phyloP scores from a whole-genome alignment of 2,797 vertebrate species.

The Rhadinocentrus ornatus region DNA sequence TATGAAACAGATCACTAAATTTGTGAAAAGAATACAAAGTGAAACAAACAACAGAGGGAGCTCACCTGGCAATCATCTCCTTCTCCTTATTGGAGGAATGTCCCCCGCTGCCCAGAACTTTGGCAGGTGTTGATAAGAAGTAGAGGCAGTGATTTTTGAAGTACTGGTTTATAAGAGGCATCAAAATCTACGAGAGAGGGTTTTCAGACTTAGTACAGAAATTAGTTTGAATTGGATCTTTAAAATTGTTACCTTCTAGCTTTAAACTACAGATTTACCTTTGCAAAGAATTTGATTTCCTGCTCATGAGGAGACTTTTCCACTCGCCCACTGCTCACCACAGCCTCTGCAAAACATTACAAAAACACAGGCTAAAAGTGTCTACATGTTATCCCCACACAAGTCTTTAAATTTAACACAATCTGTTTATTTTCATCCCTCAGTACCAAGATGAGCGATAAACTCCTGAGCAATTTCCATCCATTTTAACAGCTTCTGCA shows the following conservation, averaged over 20 bases:
- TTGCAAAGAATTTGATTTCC: constrained; percentile 97
- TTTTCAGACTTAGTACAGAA: constrained; percentile 23
- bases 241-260: not conserved
- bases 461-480: constrained; percentile 97
- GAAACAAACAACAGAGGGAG: not conserved
- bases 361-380: not conserved
- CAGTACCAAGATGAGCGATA: constrained; percentile 91
- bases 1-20: not conserved
- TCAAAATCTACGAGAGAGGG: constrained; percentile 84
- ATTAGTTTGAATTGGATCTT: not conserved
- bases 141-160: constrained; percentile 98
- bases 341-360: constrained; percentile 85
- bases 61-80: constrained; percentile 95
- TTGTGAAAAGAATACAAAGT: constrained; percentile 2
- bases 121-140: constrained; percentile 94
- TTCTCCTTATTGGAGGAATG: constrained; percentile 96
- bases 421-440: not conserved
- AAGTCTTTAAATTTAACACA: not conserved
- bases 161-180: constrained; percentile 94
- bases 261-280: constrained; percentile 77
- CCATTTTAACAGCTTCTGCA: constrained; percentile 93
- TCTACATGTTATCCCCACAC: not conserved
- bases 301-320: constrained; percentile 97
- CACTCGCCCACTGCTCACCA: constrained; percentile 94
- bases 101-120: constrained; percentile 92